These are phyloP conservation scores for Listronotus bonariensis DNA, from an alignment of 1,140 invertebrate genomes.

Conservation along the genomic window DNA sequence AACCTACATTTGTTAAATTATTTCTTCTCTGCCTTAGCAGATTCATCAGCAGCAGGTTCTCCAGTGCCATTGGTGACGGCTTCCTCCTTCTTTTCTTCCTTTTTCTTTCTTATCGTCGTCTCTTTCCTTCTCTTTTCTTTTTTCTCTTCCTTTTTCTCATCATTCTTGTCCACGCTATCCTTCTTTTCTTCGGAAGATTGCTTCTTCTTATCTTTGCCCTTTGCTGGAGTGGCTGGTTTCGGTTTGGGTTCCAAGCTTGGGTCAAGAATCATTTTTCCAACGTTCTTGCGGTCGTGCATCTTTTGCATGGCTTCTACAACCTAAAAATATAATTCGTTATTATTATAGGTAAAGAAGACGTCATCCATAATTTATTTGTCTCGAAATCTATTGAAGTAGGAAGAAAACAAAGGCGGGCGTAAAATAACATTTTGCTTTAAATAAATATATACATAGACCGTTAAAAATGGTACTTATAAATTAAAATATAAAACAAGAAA, in stretches of 20 bases:
- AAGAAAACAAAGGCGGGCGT: too few relatives aligned
- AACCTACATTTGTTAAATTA: slow-evolving; percentile 28
- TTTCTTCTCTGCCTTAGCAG: slow-evolving; percentile 51
- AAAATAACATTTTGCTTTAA: too few relatives aligned
- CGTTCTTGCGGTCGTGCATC: slow-evolving; percentile 89
- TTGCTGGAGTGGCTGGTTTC: slow-evolving; percentile 75
- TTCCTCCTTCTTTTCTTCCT: slow-evolving; percentile 63
- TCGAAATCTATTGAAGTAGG: too few relatives aligned
- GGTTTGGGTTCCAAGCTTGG: slow-evolving; percentile 77
- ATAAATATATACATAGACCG: too few relatives aligned
- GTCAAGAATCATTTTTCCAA: slow-evolving; percentile 86
- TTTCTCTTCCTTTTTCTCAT: slow-evolving; percentile 63
- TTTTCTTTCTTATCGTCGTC: slow-evolving; percentile 62
- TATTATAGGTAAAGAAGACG: too few relatives aligned
- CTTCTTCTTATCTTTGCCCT: slow-evolving; percentile 74
- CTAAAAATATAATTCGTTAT: slow-evolving; percentile 52
- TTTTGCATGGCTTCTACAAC: slow-evolving; percentile 89
- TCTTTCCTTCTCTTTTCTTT: slow-evolving; percentile 60
- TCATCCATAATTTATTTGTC: too few relatives aligned
- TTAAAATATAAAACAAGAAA: too few relatives aligned
- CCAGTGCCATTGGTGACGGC: slow-evolving; percentile 57
- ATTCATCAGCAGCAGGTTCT: slow-evolving; percentile 61
- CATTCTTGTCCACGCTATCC: slow-evolving; percentile 66
- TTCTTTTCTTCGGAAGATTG: slow-evolving; percentile 71
- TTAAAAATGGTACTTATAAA: too few relatives aligned